Percentiles rank a stretch among this genome's conserved stretches.
These are phyloP conservation scores for Vollenhovia emeryi DNA, from an alignment of 1,140 invertebrate species.

Conservation along the genomic window DNA sequence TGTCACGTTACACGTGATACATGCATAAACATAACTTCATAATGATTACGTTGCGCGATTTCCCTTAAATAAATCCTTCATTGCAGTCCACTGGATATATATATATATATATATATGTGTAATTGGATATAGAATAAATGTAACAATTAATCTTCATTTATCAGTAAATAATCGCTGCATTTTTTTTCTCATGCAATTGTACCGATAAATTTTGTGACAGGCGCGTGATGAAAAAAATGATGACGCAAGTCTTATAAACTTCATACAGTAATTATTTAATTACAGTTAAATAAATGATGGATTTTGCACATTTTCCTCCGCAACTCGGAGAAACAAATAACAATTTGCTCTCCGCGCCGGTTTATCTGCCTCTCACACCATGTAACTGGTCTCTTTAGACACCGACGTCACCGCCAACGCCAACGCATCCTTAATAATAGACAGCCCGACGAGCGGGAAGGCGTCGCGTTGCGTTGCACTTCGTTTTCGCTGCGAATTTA, in stretches of 20 bases:
- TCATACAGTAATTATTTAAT: background rate
- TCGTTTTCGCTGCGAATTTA: slow-evolving; percentile 6
- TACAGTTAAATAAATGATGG: background rate
- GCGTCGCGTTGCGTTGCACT: background rate
- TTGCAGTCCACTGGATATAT: background rate
- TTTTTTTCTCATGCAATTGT: background rate
- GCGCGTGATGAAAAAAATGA: background rate
- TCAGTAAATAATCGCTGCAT: background rate
- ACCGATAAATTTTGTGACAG: background rate
- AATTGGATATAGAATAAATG: background rate
- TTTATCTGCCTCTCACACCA: slow-evolving; percentile 5
- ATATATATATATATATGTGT: background rate
- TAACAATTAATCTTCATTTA: background rate
- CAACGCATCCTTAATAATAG: slow-evolving; percentile 35
- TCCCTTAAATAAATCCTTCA: slow-evolving; percentile 13
- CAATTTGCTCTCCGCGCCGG: background rate
- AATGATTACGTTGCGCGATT: slow-evolving; percentile 15
- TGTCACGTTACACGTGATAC: slow-evolving; percentile 26
- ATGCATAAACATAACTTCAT: slow-evolving; percentile 30
- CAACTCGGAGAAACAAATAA: background rate
- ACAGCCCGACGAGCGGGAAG: background rate
- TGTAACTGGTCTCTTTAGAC: slow-evolving; percentile 6
- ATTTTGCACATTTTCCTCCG: background rate
- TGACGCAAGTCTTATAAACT: background rate
- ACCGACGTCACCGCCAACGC: slow-evolving; percentile 14